Evolutionary conservation across 2,797 vertebrate genomes (phyloP).

Genomic region (Simalia tracyae): DNA sequence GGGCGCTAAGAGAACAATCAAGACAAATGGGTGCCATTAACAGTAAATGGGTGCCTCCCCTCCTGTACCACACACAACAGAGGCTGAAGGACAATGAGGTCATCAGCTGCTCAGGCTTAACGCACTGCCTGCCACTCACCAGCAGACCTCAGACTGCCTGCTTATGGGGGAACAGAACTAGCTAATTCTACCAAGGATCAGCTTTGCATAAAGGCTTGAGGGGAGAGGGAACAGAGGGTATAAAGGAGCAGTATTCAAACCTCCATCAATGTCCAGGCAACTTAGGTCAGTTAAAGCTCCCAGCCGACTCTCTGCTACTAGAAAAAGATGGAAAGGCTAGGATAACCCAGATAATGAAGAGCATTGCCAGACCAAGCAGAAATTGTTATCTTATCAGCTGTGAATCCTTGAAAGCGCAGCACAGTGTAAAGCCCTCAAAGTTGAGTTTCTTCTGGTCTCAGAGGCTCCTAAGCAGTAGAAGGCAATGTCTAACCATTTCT

Average conservation of each 20-base stretch:
- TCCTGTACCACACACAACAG: neutral
- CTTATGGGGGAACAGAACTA: neutral
- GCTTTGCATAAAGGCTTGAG: no score
- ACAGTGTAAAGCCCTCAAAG: accelerated
- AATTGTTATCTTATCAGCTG: neutral
- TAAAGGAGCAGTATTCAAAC: neutral
- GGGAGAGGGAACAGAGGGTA: no score
- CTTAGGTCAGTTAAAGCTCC: neutral
- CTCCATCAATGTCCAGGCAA: neutral
- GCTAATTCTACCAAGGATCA: neutral
- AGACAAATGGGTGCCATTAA: neutral
- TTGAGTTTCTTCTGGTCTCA: neutral
- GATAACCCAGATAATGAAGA: neutral
- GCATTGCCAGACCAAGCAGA: neutral
- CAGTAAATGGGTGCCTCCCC: neutral
- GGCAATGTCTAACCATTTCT: neutral
- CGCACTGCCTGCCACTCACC: neutral
- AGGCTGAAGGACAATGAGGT: accelerated
- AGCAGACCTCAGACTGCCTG: neutral
- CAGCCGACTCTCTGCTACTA: neutral
- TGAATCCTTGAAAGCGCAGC: neutral
- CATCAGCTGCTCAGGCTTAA: neutral
- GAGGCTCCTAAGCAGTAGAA: neutral
- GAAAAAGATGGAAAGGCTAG: neutral
- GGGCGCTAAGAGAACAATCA: neutral